Conservation (phyloP, 2,797 vertebrate species). For the Neopelma chrysocephalum region DNA sequence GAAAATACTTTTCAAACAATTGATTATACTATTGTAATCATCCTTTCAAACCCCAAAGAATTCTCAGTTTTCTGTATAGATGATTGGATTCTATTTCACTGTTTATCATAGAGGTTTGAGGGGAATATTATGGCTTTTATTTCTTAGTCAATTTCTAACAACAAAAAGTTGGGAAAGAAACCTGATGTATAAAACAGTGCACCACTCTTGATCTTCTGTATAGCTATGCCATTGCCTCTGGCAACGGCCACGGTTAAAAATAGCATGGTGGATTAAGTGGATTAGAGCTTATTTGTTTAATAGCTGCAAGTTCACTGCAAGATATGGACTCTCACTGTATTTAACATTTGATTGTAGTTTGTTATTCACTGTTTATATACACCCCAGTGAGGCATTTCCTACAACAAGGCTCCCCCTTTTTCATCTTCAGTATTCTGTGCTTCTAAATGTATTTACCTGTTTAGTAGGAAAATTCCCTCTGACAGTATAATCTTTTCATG, state of each 20-base stretch:
- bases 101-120: neutral
- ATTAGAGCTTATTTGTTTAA: neutral
- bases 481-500: neutral
- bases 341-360: neutral
- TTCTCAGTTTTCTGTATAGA: neutral
- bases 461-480: neutral
- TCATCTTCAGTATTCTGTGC: neutral
- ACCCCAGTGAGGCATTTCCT: neutral
- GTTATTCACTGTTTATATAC: neutral
- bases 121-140: neutral
- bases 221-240: neutral
- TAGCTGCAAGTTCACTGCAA: neutral
- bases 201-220: neutral
- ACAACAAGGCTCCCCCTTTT: neutral
- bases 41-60: neutral
- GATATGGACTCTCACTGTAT: neutral
- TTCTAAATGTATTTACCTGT: neutral
- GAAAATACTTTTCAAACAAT: neutral
- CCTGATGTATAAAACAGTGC: neutral
- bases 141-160: neutral
- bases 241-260: fast-evolving
- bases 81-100: neutral
- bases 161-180: neutral
- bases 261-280: neutral
- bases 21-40: neutral